Percentiles rank a stretch among this genome's conserved stretches.
These are phyloP conservation scores for Paralichthys olivaceus DNA, from an alignment of 2,113 vertebrate genomes.

Conservation along the genomic window DNA sequence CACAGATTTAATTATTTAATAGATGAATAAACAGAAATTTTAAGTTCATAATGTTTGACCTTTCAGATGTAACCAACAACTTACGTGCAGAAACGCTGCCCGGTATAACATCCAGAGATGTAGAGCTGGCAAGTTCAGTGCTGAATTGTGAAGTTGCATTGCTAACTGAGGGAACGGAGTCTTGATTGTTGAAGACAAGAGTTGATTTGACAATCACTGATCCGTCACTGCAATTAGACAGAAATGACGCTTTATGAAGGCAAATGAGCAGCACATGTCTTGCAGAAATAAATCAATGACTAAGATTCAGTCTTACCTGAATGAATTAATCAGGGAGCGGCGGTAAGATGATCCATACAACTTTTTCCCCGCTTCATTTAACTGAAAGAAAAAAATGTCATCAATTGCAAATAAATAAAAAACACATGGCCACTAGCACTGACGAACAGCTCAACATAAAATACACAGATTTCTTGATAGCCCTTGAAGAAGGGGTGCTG, in stretches of 20 bases:
- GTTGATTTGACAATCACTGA: conserved; percentile 42
- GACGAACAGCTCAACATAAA: not conserved
- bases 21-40: too few species aligned
- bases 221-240: conserved; percentile 47
- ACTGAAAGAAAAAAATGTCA: conserved; percentile 43
- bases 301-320: conserved; percentile 49
- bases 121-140: not conserved
- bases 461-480: not conserved
- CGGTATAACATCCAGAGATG: conserved; percentile 8
- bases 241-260: not conserved
- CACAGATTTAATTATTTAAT: too few species aligned
- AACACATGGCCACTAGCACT: not conserved
- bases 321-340: conserved; percentile 41
- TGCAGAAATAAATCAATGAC: not conserved
- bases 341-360: conserved; percentile 9
- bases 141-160: not conserved
- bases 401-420: not conserved
- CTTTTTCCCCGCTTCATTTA: conserved; percentile 10
- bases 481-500: too few species aligned
- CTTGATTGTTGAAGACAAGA: conserved; percentile 36
- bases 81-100: conserved; percentile 54
- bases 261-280: not conserved
- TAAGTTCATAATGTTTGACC: too few species aligned
- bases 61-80: conserved; percentile 6
- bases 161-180: conserved; percentile 28